Evolutionary conservation across 2,113 vertebrate species (phyloP).

Genomic region (Typhlomys cinereus): DNA sequence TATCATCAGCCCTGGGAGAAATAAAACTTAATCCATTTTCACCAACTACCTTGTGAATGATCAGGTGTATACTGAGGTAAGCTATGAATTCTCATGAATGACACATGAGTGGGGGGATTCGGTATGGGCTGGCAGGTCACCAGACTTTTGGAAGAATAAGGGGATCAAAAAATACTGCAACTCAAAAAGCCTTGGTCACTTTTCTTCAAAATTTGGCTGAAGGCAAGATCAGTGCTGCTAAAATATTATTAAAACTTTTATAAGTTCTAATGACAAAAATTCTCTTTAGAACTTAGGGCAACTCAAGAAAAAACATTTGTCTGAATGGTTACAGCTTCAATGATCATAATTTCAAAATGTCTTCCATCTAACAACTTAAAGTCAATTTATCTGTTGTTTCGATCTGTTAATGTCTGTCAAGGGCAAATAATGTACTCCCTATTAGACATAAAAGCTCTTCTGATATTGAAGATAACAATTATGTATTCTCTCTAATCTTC

Average conservation of each 20-base stretch:
- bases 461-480: slow-evolving; percentile 39
- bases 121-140: background rate
- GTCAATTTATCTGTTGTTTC: background rate
- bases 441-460: slow-evolving; percentile 39
- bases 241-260: background rate
- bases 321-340: background rate
- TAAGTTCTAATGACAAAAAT: background rate
- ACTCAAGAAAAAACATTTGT: background rate
- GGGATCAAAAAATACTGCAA: background rate
- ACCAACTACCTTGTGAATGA: background rate
- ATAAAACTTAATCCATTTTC: background rate
- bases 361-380: background rate
- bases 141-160: background rate
- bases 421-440: background rate
- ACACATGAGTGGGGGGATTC: background rate
- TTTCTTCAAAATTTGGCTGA: slow-evolving; percentile 10
- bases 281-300: background rate
- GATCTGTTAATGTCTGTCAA: background rate
- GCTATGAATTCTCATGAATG: background rate
- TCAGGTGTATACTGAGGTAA: background rate
- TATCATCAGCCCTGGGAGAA: background rate
- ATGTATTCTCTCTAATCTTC: slow-evolving; percentile 42
- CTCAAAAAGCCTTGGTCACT: background rate
- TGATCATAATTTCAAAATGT: background rate
- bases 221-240: background rate